Base-by-base conservation (phyloP, 1,140 invertebrate genomes). In the Cherax quadricarinatus region DNA sequence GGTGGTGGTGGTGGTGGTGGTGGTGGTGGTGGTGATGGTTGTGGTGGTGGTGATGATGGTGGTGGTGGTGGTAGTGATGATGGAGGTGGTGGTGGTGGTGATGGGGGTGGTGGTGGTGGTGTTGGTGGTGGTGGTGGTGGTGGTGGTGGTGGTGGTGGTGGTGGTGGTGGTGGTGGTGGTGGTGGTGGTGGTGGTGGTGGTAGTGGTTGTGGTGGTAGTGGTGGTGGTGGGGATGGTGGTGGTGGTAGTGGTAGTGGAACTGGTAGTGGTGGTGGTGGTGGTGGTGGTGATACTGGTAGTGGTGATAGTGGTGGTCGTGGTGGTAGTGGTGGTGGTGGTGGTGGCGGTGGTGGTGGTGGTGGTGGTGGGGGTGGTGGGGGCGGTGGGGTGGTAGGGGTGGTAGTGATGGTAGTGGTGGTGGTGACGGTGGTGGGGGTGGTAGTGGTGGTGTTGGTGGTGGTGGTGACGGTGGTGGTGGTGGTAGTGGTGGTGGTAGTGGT, bases 1-100 rank as follows among this genome's bases (percentile, higher is more conserved):
- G 60, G 21, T 41, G 14, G 60, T 85, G 83, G 24, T 85, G 83
- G 60, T 41, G 53, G 60, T 85, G 83, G 83, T 62, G 21, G 53
- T 51, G 48, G 86, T 51, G 30, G 75, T 57, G 51, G 51, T 21
- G 9, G 79, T 81, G 79, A 53, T 81, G 79, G 79, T 48, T 1
- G 30, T 41, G 41, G 24, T 30, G 24, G 24, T 30, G 79, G 57
- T 81, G n/a, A 4, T 81, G n/a, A 2, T 41, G 30, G 30, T 41
- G 79, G 14, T 9, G 84, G 30, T 18, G 24, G 53, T 41, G 48
- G 62, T n/a, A 41, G 30, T 41, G 30, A 2, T 41, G 2, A 2
- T 41, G 30, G 30, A 1, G 21, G 9, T 60, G 57, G 79, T 81
- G 79, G 24, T 48, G 48, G 79, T 48, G n/a, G 79, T 81, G 41